Conservation (phyloP, 2,113 vertebrate genomes). For the Scophthalmus maximus region DNA sequence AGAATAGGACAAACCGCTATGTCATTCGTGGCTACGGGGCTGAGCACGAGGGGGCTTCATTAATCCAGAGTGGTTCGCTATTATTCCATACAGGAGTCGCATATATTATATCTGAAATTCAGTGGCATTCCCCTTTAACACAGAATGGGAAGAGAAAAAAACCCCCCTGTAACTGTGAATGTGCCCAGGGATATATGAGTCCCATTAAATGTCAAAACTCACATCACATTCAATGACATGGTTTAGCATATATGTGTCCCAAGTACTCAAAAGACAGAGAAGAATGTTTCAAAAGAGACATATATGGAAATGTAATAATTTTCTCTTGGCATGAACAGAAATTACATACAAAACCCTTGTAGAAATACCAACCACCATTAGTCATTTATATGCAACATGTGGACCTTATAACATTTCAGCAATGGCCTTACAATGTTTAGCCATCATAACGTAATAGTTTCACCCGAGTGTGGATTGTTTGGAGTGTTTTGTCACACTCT, state of each 20-base stretch:
- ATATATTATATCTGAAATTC: constrained; percentile 63
- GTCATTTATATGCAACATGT: constrained; percentile 16
- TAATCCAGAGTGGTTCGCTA: constrained; percentile 35
- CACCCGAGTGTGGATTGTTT: neutral
- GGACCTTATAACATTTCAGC: neutral
- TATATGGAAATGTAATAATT: constrained; percentile 13
- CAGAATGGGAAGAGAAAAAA: constrained; percentile 6
- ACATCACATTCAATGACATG: constrained; percentile 45
- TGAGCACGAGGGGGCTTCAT: constrained; percentile 38
- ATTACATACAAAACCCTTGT: constrained; percentile 22
- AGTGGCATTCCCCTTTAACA: constrained; percentile 65
- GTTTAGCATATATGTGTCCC: constrained; percentile 36
- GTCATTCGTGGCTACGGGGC: constrained; percentile 57
- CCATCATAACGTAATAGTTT: neutral
- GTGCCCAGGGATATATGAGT: constrained; percentile 31
- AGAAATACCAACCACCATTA: constrained; percentile 21
- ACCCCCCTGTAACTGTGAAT: neutral
- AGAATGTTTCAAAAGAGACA: constrained; percentile 20
- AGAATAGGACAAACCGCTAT: constrained; percentile 37
- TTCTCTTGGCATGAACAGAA: neutral
- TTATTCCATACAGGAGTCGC: constrained; percentile 33
- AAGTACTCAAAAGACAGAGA: constrained; percentile 35
- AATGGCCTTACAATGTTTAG: neutral
- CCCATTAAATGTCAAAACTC: constrained; percentile 59
- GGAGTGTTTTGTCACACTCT: too few species aligned